These are phyloP conservation scores for Lampris megalopsis DNA, from an alignment of 2,113 vertebrate genomes.

Conservation along the genomic window DNA sequence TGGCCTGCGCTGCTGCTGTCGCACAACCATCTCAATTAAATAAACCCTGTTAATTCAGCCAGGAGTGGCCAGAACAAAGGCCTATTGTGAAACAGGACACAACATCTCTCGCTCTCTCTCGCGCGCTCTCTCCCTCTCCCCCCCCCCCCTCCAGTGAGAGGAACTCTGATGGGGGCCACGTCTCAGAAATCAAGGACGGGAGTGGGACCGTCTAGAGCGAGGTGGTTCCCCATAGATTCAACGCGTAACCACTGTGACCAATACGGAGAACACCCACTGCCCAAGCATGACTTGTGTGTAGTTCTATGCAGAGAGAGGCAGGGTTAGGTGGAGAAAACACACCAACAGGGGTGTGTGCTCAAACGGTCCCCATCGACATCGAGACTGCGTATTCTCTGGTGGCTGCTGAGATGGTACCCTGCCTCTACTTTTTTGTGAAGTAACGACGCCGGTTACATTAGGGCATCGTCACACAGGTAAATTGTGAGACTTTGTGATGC, in stretches of 20 bases:
- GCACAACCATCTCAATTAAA: conserved; percentile 73
- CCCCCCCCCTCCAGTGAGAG: conserved; percentile 68
- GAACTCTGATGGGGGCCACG: conserved; percentile 56
- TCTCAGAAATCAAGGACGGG: conserved; percentile 52
- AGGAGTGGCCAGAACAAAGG: conserved; percentile 74
- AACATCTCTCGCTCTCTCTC: conserved; percentile 56
- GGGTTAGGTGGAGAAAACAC: not conserved
- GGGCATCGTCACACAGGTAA: conserved; percentile 14
- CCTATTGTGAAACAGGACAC: conserved; percentile 74
- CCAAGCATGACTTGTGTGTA: not conserved
- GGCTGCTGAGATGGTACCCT: not conserved
- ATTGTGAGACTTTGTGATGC: conserved; percentile 17
- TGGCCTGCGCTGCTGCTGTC: conserved; percentile 38
- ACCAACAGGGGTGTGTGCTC: not conserved
- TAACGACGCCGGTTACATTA: conserved; percentile 20
- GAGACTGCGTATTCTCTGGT: not conserved
- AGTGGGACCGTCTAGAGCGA: conserved; percentile 35
- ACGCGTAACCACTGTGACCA: conserved; percentile 36
- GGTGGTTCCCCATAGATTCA: conserved; percentile 23
- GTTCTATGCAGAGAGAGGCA: not conserved
- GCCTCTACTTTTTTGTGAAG: conserved; percentile 7
- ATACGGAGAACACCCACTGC: conserved; percentile 43
- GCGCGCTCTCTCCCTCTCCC: conserved; percentile 56
- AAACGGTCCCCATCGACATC: not conserved
- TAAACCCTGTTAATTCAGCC: conserved; percentile 78